Conservation (phyloP, 2,113 vertebrate species). For the Bostrychus sinensis region DNA sequence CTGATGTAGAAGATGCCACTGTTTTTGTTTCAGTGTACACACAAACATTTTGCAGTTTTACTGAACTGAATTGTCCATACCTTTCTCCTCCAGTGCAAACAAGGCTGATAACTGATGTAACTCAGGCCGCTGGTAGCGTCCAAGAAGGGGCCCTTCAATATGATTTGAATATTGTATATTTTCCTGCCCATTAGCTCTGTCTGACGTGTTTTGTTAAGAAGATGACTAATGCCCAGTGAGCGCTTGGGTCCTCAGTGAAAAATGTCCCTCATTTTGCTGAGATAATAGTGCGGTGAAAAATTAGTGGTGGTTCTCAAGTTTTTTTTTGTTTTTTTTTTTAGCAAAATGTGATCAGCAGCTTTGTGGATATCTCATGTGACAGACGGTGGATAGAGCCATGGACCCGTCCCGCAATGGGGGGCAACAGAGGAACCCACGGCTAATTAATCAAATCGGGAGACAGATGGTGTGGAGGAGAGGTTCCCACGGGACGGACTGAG, state of each 20-base stretch:
- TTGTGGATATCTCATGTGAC: neutral
- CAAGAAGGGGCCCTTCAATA: too few species aligned
- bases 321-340: too few species aligned
- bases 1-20: too few species aligned
- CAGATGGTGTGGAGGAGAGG: conserved; percentile 3
- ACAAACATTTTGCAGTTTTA: too few species aligned
- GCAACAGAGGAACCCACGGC: conserved; percentile 3
- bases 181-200: neutral
- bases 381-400: conserved; percentile 5
- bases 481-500: neutral
- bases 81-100: too few species aligned
- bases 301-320: too few species aligned
- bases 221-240: neutral
- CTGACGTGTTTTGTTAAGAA: neutral
- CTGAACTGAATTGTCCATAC: too few species aligned
- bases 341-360: conserved; percentile 4
- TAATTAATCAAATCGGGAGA: conserved; percentile 2
- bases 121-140: too few species aligned
- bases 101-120: too few species aligned
- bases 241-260: neutral
- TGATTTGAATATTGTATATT: neutral
- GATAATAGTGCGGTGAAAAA: neutral
- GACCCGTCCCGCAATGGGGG: neutral
- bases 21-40: too few species aligned
- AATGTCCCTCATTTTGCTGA: neutral